A percentile compares a stretch with the other conserved stretches of the same genome.
These are phyloP conservation scores for Triplophysa dalaica DNA, from an alignment of 2,113 vertebrate genomes.

Conservation along the genomic window DNA sequence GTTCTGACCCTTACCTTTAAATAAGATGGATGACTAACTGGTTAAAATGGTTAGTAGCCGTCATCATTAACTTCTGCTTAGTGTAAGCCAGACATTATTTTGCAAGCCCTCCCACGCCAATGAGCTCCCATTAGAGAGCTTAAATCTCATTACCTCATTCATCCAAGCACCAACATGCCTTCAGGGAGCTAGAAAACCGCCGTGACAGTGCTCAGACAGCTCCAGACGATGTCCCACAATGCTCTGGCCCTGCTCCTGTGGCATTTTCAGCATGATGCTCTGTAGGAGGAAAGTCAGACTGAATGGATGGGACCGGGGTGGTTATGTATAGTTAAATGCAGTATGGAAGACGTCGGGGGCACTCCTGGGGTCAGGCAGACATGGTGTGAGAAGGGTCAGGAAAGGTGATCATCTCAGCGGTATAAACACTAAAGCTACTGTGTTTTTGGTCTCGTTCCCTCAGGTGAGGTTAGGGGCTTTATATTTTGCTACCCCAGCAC, in stretches of 20 bases:
- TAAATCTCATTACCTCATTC: constrained; percentile 64
- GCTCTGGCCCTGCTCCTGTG: constrained; percentile 57
- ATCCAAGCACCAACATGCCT: constrained; percentile 52
- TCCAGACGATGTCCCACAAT: constrained; percentile 68
- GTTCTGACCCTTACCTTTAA: background rate
- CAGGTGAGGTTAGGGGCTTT: constrained; percentile 53
- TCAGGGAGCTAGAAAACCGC: constrained; percentile 51
- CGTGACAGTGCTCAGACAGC: constrained; percentile 59
- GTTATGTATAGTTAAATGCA: constrained; percentile 50
- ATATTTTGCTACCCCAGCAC: constrained; percentile 40
- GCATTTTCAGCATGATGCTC: constrained; percentile 60
- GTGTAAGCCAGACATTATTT: constrained; percentile 44
- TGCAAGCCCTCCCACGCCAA: constrained; percentile 57
- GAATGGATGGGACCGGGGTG: constrained; percentile 57
- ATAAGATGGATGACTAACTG: constrained; percentile 46
- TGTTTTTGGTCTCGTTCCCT: constrained; percentile 45
- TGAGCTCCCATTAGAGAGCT: constrained; percentile 64
- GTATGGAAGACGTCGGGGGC: constrained; percentile 41
- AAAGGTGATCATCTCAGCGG: constrained; percentile 44
- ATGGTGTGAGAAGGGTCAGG: constrained; percentile 49
- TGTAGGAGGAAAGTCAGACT: constrained; percentile 65
- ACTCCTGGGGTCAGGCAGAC: constrained; percentile 53
- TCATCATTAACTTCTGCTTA: constrained; percentile 53
- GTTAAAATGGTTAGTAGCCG: constrained; percentile 53
- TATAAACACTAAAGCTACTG: constrained; percentile 50